Base-by-base conservation (phyloP, 2,888 invertebrate genomes). In the Drosophila parthenogenetica region DNA sequence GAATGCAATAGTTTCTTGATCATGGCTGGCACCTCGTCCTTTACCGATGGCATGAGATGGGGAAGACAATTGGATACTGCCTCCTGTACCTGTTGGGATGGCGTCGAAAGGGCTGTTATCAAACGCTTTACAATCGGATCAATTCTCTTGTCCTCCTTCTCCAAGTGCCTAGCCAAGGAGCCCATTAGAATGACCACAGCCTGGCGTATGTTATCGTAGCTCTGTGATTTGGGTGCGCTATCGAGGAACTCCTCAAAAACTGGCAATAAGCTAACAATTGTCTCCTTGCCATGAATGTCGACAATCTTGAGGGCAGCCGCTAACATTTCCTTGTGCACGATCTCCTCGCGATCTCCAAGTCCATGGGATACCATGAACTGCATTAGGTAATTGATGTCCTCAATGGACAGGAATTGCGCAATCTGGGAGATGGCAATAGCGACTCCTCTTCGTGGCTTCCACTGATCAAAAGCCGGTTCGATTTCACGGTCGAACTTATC, bases 111-210 rank as follows among this genome's bases (percentile, higher is more conserved):
- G 0, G 99, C 97, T 54, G 97, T 95, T 55, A 99, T 95, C 48
- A 99, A 93, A 66, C 98, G 94, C 83, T 95, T 95, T 8, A 99
- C 96, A 88, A 99, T 99, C n/a, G 99, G 98, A 90, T 97, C 96
- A 81, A 99, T 96, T 89, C 98, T 94, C 3, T 95, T 94, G 93
- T 99, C 98, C 73, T 95, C 95, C 72, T 97, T 97, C 83, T 97
- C 97, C 87, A 99, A 94, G 94, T 99, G 98, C 45, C 97, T 95
- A n/a, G 99, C 99, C 81, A 99, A 93, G 0, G 97, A 98, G 4
- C 99, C 99, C 96, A 99, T 98, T 60, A 99, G 93, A 90, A 99
- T 97, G 59, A 99, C 98, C 59, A 99, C 98, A 70, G 98, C 97
- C 92, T 99, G 98, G 17, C 99, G 95, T 57, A 98, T 97, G 13